phyloP scores from a whole-genome alignment of 2,888 invertebrate genomes.

The Drosophila neonasuta region DNA sequence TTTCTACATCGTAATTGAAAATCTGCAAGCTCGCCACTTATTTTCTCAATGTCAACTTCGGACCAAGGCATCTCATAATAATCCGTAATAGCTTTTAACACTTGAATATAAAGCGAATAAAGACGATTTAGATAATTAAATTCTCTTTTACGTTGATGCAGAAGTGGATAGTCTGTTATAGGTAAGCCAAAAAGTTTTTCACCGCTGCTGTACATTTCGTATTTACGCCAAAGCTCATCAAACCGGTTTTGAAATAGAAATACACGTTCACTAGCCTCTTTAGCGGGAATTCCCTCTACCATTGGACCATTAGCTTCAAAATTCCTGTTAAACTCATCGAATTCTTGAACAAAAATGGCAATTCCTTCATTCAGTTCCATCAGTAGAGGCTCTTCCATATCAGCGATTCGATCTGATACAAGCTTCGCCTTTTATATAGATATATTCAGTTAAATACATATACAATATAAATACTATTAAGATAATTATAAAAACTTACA shows the following conservation, averaged over 20 bases:
- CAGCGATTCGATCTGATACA: constrained; percentile 83
- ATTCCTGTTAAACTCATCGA: constrained; percentile 87
- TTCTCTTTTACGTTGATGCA: constrained; percentile 91
- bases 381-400: constrained; percentile 87
- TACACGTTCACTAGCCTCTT: constrained; percentile 92
- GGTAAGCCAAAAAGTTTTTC: constrained; percentile 93
- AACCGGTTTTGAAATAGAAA: constrained; percentile 90
- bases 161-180: constrained; percentile 90
- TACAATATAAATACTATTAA: too few species aligned
- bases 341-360: constrained; percentile 85
- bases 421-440: constrained; percentile 69
- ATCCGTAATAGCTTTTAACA: constrained; percentile 92
- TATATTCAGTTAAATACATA: not conserved
- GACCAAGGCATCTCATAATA: constrained; percentile 93
- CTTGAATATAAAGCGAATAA: constrained; percentile 89
- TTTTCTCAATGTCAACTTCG: constrained; percentile 91
- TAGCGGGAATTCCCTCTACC: constrained; percentile 90
- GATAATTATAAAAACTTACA: constrained; percentile 83
- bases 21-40: constrained; percentile 90
- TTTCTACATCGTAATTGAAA: constrained; percentile 93
- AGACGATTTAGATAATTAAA: constrained; percentile 92
- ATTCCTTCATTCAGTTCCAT: constrained; percentile 89
- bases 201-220: constrained; percentile 91
- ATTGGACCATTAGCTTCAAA: constrained; percentile 92
- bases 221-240: constrained; percentile 91